Evolutionary conservation across 2,113 vertebrate species (phyloP).

Genomic region (Eonycteris spelaea): DNA sequence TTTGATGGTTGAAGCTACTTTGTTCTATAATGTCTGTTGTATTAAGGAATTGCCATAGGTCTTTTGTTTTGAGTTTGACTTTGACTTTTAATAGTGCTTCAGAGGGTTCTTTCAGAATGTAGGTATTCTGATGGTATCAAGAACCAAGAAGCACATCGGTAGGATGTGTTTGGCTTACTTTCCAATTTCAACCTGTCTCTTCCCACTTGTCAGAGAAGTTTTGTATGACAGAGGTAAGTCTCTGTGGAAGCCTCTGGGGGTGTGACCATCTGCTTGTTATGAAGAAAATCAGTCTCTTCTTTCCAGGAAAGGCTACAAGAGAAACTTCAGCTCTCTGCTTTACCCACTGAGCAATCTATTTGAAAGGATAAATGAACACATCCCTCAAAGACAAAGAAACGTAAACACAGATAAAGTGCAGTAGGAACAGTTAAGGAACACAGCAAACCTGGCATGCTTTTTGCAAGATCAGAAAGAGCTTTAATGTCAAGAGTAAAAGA

Average conservation of each 20-base stretch:
- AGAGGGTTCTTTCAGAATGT: background rate
- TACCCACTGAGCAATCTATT: background rate
- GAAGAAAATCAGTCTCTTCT: constrained; percentile 26
- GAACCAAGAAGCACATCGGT: background rate
- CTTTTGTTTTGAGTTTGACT: background rate
- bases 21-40: background rate
- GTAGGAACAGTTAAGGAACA: background rate
- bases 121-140: background rate
- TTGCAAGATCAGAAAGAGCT: background rate
- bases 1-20: background rate
- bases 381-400: constrained; percentile 15
- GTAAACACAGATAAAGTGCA: background rate
- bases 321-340: background rate
- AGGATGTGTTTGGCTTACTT: background rate
- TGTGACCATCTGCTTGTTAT: constrained; percentile 53
- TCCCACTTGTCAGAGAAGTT: constrained; percentile 27
- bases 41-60: background rate
- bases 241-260: constrained; percentile 14
- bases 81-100: background rate
- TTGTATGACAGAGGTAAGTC: constrained; percentile 42
- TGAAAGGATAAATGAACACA: constrained; percentile 4
- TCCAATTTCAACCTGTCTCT: background rate
- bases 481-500: background rate
- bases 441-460: background rate
- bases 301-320: constrained; percentile 36